These are phyloP conservation scores for Sabellastarte sp. DNA, from an alignment of 2,888 invertebrate species.

Conservation along the genomic window DNA sequence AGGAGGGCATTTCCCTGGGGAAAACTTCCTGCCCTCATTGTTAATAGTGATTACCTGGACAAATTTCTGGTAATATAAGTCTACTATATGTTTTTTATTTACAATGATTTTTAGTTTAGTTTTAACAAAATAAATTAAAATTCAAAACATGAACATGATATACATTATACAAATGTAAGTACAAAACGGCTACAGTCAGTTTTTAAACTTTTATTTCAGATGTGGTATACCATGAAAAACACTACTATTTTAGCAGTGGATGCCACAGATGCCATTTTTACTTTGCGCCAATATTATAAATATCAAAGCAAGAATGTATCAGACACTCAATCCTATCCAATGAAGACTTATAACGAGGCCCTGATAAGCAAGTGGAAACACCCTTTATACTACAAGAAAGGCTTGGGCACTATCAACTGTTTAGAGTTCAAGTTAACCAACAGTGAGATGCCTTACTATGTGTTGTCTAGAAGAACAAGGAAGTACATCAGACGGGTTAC, in stretches of 20 bases:
- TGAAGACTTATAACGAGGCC: not conserved
- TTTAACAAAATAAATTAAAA: too few relatives aligned
- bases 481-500: not conserved
- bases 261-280: not conserved
- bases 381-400: not conserved
- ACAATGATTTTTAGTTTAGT: too few relatives aligned
- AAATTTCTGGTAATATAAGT: not conserved
- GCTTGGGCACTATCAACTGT: not conserved
- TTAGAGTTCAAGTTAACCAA: not conserved
- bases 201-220: not conserved
- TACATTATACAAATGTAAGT: too few relatives aligned
- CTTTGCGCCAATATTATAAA: not conserved
- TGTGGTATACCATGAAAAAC: not conserved
- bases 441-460: not conserved
- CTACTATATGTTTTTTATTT: too few relatives aligned
- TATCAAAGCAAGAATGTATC: not conserved
- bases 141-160: too few relatives aligned
- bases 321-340: too few relatives aligned
- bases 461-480: not conserved
- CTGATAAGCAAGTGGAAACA: not conserved
- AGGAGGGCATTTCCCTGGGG: not conserved
- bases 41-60: not conserved
- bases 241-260: not conserved
- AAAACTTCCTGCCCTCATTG: not conserved
- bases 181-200: too few relatives aligned